phyloP scores from a whole-genome alignment of 2,113 vertebrate genomes.

The Sterrhoptilus dennistouni region DNA sequence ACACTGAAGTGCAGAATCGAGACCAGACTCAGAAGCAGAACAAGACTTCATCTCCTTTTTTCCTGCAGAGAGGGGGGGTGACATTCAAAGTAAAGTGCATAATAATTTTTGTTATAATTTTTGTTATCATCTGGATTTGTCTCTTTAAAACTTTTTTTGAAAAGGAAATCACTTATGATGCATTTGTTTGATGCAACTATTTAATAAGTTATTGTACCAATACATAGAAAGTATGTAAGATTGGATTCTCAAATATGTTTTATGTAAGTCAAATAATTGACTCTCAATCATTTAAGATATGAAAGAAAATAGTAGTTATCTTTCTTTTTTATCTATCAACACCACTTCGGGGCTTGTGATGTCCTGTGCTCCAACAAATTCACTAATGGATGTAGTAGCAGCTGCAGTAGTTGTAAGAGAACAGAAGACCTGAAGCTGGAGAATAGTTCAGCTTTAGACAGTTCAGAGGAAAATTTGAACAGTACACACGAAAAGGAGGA shows the following conservation, averaged over 20 bases:
- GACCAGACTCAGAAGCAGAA: not conserved
- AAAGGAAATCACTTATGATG: not conserved
- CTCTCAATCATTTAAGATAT: not conserved
- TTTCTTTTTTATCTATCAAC: not conserved
- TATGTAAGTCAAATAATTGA: not conserved
- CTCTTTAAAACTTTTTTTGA: not conserved
- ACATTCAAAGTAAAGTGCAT: not conserved
- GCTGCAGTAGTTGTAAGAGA: not conserved
- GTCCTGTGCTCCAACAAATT: not conserved
- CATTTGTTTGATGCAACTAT: not conserved
- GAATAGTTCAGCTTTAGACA: not conserved
- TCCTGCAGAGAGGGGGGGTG: not conserved
- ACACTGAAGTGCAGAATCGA: not conserved
- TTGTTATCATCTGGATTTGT: not conserved
- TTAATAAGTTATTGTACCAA: not conserved
- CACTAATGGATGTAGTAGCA: not conserved
- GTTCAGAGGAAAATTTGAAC: not conserved
- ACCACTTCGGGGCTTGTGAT: not conserved
- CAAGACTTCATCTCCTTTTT: not conserved
- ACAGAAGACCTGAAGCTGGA: not conserved
- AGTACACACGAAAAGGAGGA: not conserved
- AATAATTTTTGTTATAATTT: not conserved
- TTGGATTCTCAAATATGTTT: not conserved
- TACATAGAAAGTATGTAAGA: not conserved
- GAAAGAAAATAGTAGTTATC: not conserved